Base-by-base conservation (phyloP, 2,797 vertebrate genomes). In the Halcyon smyrnensis region DNA sequence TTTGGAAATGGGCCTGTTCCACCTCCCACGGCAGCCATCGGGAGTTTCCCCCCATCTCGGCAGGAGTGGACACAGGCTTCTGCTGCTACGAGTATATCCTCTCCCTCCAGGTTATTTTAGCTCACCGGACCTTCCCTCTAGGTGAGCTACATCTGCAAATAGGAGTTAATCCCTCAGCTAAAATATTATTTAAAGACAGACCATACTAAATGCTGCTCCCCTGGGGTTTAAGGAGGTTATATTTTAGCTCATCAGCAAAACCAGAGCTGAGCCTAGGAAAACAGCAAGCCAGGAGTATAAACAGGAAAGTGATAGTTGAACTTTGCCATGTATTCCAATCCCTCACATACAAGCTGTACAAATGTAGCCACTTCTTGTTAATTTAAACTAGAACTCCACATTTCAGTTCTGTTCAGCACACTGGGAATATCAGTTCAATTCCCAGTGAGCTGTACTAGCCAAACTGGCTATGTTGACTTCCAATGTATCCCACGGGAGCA, bases 241-340 rank as follows among this genome's bases (percentile, higher is more conserved):
- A 83, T 92, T 95, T 94, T 90, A 95, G 82, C 89, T 96, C 95
- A 92, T 92, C 95, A 96, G 87, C 92, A 95, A 91, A 96, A 90
- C 57, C 62, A 92, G 43, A 23, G 57, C 92, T 91, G 79, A 96
- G 90, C 84, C 92, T 92, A 96, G 75, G 90, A 93, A 96, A 96
- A 96, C 87, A 94, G 69, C 50, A 86, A 90, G 51, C 65, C 8
- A 7, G 90, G 89, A 95, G 59, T 91, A 91, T 88, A 96, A 96
- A 96, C 92, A 92, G 82, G 89, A 93, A 96, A 94, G 46, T 23
- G 69, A 87, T 54, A 84, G 79, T 12, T 91, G 84, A 95, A 89
- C 70, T 93, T 78, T 59, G 69, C 62, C 56, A 12, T 70, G 54
- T 91, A 45, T 87, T 93, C 46, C 69, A 71, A 15, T 37, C 32